Conservation (phyloP, 2,113 vertebrate genomes). For the Lagenorhynchus albirostris region DNA sequence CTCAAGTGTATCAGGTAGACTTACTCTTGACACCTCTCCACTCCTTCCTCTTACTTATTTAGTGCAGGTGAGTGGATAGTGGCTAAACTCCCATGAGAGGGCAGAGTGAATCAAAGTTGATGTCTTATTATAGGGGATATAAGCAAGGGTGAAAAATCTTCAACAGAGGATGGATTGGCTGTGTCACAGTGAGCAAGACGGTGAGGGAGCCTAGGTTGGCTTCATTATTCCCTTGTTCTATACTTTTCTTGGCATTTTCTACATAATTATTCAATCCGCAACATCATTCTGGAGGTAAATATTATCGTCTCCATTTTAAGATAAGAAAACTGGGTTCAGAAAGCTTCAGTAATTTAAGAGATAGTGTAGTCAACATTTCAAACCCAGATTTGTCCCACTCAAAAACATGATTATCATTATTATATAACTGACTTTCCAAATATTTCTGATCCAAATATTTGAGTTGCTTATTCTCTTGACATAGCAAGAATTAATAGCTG, state of each 20-base stretch:
- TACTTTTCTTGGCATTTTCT: neutral
- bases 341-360: neutral
- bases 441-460: neutral
- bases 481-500: neutral
- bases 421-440: neutral
- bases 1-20: neutral
- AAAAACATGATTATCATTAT: neutral
- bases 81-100: neutral
- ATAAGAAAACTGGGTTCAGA: neutral
- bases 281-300: neutral
- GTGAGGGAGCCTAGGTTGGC: neutral
- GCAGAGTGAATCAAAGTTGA: neutral
- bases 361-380: neutral
- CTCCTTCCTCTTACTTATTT: neutral
- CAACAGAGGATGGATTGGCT: neutral
- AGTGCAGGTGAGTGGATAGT: neutral
- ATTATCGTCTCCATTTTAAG: neutral
- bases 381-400: neutral
- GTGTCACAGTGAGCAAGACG: neutral
- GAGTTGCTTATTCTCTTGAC: neutral
- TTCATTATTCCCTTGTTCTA: neutral
- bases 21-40: neutral
- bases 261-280: neutral
- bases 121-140: neutral
- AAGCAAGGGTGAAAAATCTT: neutral